phyloP scores from a whole-genome alignment of 2,113 vertebrate species.

The Micromys minutus region DNA sequence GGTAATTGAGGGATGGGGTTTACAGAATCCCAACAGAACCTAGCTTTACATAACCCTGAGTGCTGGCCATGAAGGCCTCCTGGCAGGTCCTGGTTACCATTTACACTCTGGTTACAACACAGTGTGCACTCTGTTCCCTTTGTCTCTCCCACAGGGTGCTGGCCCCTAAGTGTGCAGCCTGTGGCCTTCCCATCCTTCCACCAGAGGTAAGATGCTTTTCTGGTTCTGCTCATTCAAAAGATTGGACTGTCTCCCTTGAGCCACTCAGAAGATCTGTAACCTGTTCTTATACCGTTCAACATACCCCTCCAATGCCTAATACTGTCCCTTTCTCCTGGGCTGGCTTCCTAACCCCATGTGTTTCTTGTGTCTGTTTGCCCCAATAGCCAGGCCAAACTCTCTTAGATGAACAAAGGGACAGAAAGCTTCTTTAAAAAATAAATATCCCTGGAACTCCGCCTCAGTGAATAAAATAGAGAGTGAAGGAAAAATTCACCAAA shows the following conservation, averaged over 20 bases:
- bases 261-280: not conserved
- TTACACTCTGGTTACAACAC: not conserved
- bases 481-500: not conserved
- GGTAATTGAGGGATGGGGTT: no score
- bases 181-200: constrained; percentile 95
- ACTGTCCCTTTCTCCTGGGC: not conserved
- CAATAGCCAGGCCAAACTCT: not conserved
- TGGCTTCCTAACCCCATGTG: not conserved
- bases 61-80: accelerated
- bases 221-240: no score
- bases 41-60: accelerated
- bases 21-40: no score
- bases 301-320: not conserved
- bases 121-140: not conserved
- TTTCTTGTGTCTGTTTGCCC: accelerated
- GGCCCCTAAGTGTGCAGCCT: constrained; percentile 96
- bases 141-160: constrained; percentile 88
- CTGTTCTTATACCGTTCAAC: not conserved
- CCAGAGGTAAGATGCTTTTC: constrained; percentile 90
- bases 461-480: not conserved
- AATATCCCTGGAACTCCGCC: not conserved
- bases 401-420: not conserved
- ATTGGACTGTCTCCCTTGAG: not conserved
- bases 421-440: not conserved
- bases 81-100: accelerated